Base-by-base conservation (phyloP, 2,113 vertebrate genomes). In the Mustelus asterias region DNA sequence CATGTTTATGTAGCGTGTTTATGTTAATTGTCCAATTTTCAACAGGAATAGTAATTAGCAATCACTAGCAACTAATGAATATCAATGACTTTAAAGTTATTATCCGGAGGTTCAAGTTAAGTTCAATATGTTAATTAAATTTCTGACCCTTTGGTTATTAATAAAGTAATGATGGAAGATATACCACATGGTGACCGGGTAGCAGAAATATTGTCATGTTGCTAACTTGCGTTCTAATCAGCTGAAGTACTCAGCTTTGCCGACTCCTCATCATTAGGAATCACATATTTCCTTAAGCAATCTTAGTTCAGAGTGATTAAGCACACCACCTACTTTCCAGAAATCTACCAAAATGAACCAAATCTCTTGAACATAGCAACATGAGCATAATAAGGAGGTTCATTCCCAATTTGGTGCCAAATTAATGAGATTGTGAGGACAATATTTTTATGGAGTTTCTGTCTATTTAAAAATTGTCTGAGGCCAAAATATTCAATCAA, bases 331-430 rank as follows among this genome's bases (percentile, higher is more conserved):
- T 60, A 60, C 58, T 58, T 63, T 90, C 88, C 60, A 90, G 54
- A 3, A 63, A 90, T 90, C 58, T 26, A 63, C 20, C 20, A 26
- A 4, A 1, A 54, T 44, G 22, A 88, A 26, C 58, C 29, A 63
- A 65, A 92, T 22, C 58, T 63, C 58, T 92, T n/a, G 33, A 20
- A 60, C 16, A 63, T 63, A n/a, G 58, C 5, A 92, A 63, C 33
- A 92, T 60, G 5, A 92, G 18, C 4, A n/a, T 37, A 63, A 92
- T 92, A 33, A 37, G 58, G 65, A 9, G 0, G 33, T n/a, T 92
- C 58, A 92, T 33, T 92, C 89, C 13, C 58, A 92, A 92, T 65
- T 92, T 92, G 29, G 16, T 92, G 54, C n/a, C 58, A 92, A 92
- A 58, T 54, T 20, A 92, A 92, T 92, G 58, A 63, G 29, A 63